Base-by-base conservation (phyloP, 1,140 invertebrate genomes). In the Eufriesea mexicana region DNA sequence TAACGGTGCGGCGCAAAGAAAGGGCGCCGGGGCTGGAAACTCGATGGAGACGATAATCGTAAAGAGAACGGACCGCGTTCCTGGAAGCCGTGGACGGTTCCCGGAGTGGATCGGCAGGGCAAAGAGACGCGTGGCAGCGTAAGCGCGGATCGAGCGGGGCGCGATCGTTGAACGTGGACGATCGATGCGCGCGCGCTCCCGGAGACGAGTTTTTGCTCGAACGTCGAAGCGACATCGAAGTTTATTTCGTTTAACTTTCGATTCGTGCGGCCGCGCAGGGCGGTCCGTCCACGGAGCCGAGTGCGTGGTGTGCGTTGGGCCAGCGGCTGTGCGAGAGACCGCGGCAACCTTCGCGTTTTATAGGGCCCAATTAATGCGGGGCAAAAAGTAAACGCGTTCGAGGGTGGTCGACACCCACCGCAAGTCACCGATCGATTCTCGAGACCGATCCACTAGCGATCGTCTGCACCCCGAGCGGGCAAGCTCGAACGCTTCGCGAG, bases 141-240 rank as follows among this genome's bases (percentile, higher is more conserved):
- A 67, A 57, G 23, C 68, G 28, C 23, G 57, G 84, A 70, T 66
- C 75, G 54, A 66, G 66, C 61, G 70, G 67, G 72, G 49, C 51
- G 57, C 54, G 79, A 80, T 75, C 57, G 28, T 72, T 68, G 23
- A 64, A 83, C 73, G 76, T 74, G 47, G 83, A 81, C 78, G 76
- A 88, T 86, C 84, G 71, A 80, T 83, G 84, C 79, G 47, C 61
- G 64, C 74, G 71, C 66, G 75, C 71, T 28, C 14, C 51, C 84
- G 71, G 84, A 91, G 91, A 92, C 92, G 90, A 93, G 91, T 93
- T 93, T 93, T 93, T 93, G 89, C 66, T 79, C 68, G 35, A 0
- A 10, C 57, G 67, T 59, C 67, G 45, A 61, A 59, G 71, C 74
- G 66, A 79, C 73, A 81, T 89, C 81, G 74, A 68, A 84, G 85